Percentiles rank a stretch among this genome's conserved stretches.
Conservation (phyloP, 2,113 vertebrate genomes). For the Oreotrochilus melanogaster region DNA sequence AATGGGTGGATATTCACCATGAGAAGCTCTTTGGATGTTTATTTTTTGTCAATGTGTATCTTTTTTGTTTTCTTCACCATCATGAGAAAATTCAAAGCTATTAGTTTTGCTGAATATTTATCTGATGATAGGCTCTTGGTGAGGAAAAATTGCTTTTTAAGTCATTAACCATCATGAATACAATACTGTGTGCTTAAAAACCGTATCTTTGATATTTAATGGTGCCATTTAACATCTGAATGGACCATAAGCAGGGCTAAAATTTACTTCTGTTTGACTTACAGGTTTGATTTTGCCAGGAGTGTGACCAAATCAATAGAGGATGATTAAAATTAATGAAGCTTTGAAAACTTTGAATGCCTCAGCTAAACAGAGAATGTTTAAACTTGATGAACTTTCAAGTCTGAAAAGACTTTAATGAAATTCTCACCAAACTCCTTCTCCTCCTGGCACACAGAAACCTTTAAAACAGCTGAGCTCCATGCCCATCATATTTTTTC, state of each 20-base stretch:
- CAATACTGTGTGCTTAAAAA: background rate
- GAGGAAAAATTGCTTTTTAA: background rate
- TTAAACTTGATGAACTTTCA: background rate
- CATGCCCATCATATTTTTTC: background rate
- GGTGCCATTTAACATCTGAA: slow-evolving; percentile 16
- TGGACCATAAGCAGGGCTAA: background rate
- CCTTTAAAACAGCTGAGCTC: background rate
- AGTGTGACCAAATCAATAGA: slow-evolving; percentile 22
- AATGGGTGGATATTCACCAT: background rate
- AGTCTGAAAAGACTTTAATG: background rate
- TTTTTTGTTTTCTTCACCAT: background rate
- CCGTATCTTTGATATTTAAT: background rate
- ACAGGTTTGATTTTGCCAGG: background rate
- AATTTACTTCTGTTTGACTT: slow-evolving; percentile 42
- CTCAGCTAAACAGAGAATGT: background rate
- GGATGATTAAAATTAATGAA: slow-evolving; percentile 43
- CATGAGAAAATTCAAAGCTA: background rate
- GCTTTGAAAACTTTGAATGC: slow-evolving; percentile 18
- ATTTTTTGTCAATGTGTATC: background rate
- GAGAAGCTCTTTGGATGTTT: background rate
- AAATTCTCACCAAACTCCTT: background rate
- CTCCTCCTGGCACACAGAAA: background rate
- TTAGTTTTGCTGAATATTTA: background rate
- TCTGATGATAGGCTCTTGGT: background rate
- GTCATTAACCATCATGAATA: background rate